phyloP scores from a whole-genome alignment of 2,113 vertebrate species.

The Verasper variegatus region DNA sequence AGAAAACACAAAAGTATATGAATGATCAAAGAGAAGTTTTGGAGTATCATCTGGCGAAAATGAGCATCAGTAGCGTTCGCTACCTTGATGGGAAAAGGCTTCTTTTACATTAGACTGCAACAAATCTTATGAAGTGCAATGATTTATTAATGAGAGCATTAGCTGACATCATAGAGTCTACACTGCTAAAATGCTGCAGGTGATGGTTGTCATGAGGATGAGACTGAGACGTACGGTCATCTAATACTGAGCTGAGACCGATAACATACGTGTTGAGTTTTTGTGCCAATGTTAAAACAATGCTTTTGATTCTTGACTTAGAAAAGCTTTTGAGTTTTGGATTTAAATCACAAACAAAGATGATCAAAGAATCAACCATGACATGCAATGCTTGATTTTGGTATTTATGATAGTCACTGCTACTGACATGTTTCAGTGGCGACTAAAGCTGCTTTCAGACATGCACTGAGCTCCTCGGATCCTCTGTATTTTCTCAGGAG shows the following conservation, averaged over 20 bases:
- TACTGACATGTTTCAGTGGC: no score
- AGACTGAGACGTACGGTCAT: not conserved
- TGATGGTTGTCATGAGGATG: not conserved
- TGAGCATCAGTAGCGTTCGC: constrained; percentile 9
- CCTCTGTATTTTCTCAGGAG: no score
- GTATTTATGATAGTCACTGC: no score
- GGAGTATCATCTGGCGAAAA: constrained; percentile 18
- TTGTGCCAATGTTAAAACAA: no score
- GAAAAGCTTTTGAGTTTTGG: no score
- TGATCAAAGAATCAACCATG: no score
- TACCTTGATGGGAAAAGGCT: not conserved
- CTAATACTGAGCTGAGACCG: not conserved
- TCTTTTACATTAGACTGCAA: constrained; percentile 1
- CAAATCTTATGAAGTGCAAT: constrained; percentile 37
- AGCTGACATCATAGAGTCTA: constrained; percentile 15
- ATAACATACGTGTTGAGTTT: no score
- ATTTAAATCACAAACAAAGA: no score
- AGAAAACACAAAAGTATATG: not conserved
- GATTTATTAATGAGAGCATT: constrained; percentile 40
- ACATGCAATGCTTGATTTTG: no score
- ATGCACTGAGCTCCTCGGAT: not conserved
- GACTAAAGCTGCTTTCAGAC: no score
- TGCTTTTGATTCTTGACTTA: no score
- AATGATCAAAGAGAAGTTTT: not conserved
- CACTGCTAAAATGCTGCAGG: constrained; percentile 17